Percentiles rank a stretch among this genome's conserved stretches.
phyloP scores from a whole-genome alignment of 2,113 vertebrate species.

The Vulpes lagopus region DNA sequence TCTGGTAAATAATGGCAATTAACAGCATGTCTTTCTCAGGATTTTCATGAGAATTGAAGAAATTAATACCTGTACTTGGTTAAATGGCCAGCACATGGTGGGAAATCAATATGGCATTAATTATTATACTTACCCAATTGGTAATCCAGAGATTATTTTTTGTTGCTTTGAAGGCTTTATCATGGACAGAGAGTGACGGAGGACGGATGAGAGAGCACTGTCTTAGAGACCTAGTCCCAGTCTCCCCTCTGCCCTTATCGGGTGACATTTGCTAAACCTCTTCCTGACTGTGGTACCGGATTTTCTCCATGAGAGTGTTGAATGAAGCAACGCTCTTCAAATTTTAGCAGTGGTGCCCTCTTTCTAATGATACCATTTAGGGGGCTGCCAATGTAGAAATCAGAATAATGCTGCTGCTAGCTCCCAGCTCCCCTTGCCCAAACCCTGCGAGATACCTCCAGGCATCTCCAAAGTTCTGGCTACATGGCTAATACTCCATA shows the following conservation, averaged over 20 bases:
- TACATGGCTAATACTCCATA: not conserved
- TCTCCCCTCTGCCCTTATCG: not conserved
- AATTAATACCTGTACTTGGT: not conserved
- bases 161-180: not conserved
- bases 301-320: not conserved
- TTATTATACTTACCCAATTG: not conserved
- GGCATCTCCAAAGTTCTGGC: not conserved
- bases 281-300: not conserved
- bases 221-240: not conserved
- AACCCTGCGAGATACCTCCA: too few species aligned
- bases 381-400: not conserved
- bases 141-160: not conserved
- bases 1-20: not conserved
- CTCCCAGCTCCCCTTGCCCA: not conserved
- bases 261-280: not conserved
- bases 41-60: conserved; percentile 29
- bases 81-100: not conserved
- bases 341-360: not conserved
- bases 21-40: not conserved
- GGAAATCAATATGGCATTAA: not conserved
- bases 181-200: not conserved
- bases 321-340: not conserved
- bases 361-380: not conserved
- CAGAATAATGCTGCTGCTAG: not conserved
- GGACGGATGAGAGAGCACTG: not conserved